Conservation (phyloP, 2,888 invertebrate genomes). For the Gandaritis pyraliata region DNA sequence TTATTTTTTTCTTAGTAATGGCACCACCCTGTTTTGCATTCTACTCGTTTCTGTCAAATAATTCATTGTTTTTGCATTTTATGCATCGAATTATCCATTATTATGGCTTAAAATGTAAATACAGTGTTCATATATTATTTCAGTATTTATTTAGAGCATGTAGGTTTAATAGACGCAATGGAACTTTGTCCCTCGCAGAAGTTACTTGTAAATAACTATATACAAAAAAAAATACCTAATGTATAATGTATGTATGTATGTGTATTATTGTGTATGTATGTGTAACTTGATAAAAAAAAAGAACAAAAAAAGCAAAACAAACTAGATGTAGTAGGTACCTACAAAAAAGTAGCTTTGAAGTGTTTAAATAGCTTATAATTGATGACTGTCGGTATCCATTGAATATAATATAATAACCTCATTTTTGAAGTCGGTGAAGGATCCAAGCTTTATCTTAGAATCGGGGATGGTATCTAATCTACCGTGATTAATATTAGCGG, state of each 20-base stretch:
- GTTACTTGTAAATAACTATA: too few species aligned
- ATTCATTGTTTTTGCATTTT: slow-evolving; percentile 17
- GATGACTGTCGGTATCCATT: slow-evolving; percentile 22
- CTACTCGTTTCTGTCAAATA: slow-evolving; percentile 24
- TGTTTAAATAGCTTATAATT: slow-evolving; percentile 27
- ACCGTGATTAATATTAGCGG: slow-evolving; percentile 28
- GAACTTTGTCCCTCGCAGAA: too few species aligned
- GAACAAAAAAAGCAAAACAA: too few species aligned
- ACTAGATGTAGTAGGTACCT: too few species aligned
- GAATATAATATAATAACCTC: slow-evolving; percentile 23
- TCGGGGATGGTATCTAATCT: slow-evolving; percentile 23
- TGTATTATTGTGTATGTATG: too few species aligned
- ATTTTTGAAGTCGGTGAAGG: slow-evolving; percentile 22
- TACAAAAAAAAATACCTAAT: too few species aligned
- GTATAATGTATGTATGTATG: too few species aligned
- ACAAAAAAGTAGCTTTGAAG: slow-evolving; percentile 3
- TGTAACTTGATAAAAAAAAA: too few species aligned
- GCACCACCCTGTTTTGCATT: slow-evolving; percentile 18
- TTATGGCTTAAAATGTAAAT: neutral
- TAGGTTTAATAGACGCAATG: too few species aligned
- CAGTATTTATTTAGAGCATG: too few species aligned
- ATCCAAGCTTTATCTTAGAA: slow-evolving; percentile 13
- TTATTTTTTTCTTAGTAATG: slow-evolving; percentile 24
- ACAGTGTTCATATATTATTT: too few species aligned
- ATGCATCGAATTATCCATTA: slow-evolving; percentile 6